These are phyloP conservation scores for Pelosia muscerda DNA, from an alignment of 2,888 invertebrate genomes.

Conservation along the genomic window DNA sequence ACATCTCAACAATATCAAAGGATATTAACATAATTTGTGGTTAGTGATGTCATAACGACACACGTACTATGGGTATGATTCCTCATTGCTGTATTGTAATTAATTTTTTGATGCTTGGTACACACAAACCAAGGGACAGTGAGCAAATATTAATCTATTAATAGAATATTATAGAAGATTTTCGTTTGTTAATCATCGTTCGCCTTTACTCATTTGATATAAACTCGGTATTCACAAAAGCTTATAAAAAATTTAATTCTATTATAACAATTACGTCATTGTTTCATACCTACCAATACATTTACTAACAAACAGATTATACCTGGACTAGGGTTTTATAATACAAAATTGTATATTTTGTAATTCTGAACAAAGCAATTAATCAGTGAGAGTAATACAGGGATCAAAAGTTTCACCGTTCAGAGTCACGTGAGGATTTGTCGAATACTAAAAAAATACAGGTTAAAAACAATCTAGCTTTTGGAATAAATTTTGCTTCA, in stretches of 20 bases:
- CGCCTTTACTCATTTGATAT: neutral
- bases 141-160: neutral
- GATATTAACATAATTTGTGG: too few species aligned
- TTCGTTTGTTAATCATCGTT: neutral
- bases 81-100: neutral
- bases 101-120: neutral
- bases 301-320: neutral
- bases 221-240: neutral
- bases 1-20: too few species aligned
- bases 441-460: neutral
- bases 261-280: neutral
- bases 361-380: neutral
- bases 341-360: neutral
- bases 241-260: constrained; percentile 18
- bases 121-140: neutral
- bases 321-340: neutral
- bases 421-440: neutral
- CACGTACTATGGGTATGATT: neutral
- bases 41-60: neutral
- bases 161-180: neutral
- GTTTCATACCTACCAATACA: neutral
- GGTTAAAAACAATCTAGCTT: neutral
- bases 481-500: neutral
- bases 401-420: neutral
- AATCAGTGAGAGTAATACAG: neutral